A percentile compares a stretch with the other conserved stretches of the same genome.
phyloP scores from a whole-genome alignment of 2,888 invertebrate species.

The Lepidocyrtoides sp. region DNA sequence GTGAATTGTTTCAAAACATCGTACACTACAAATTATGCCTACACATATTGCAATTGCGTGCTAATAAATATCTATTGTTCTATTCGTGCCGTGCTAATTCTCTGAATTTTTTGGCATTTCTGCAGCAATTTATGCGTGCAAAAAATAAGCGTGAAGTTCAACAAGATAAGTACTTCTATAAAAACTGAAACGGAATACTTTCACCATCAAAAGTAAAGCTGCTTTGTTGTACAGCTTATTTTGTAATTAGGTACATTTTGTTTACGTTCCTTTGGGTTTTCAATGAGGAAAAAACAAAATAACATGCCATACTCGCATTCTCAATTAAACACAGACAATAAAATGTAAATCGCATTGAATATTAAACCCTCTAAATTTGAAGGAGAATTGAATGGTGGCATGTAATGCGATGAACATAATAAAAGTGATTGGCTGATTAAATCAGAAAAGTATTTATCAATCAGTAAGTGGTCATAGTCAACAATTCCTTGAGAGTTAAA shows the following conservation, averaged over 20 bases:
- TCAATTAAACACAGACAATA: background rate
- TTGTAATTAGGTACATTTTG: background rate
- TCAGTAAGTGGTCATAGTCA: background rate
- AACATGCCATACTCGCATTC: background rate
- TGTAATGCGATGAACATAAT: background rate
- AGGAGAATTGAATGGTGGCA: background rate
- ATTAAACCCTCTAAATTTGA: constrained; percentile 18
- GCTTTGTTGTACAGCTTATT: background rate
- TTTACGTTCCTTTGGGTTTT: background rate
- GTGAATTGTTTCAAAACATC: background rate
- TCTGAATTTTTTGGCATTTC: background rate
- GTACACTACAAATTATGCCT: background rate
- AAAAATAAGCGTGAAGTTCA: constrained; percentile 19
- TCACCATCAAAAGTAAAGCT: background rate
- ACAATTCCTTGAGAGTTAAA: constrained; percentile 5
- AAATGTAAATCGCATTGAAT: background rate
- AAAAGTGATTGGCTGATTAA: background rate
- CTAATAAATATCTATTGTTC: no score
- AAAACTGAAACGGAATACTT: no score
- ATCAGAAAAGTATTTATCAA: background rate
- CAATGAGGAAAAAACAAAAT: no score
- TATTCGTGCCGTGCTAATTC: no score
- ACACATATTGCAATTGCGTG: background rate
- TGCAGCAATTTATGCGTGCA: background rate
- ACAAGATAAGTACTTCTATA: background rate